Conservation (phyloP, 2,113 vertebrate species). For the Proterorhinus semilunaris region DNA sequence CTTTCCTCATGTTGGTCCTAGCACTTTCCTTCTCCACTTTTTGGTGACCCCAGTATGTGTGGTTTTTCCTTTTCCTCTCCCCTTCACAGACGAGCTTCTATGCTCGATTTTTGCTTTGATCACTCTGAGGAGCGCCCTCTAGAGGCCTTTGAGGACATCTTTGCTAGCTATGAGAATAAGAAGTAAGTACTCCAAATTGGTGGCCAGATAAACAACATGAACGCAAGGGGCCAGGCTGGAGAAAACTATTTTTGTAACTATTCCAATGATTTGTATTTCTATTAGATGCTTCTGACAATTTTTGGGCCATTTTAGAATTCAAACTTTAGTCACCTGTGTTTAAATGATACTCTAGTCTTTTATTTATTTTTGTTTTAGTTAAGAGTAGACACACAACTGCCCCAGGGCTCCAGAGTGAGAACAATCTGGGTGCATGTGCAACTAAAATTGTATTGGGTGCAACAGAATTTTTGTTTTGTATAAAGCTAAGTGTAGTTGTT, state of each 20-base stretch:
- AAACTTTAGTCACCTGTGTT: no score
- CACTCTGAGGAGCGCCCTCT: conserved; percentile 94
- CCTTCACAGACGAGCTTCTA: conserved; percentile 87
- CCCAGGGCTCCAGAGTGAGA: no score
- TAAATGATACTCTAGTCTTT: no score
- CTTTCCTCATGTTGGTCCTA: conserved; percentile 60
- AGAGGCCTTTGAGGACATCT: conserved; percentile 97
- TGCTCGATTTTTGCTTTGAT: conserved; percentile 99
- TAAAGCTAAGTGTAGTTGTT: no score
- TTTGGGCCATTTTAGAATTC: no score
- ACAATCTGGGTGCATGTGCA: no score
- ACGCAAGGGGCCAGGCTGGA: conserved; percentile 63
- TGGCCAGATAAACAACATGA: conserved; percentile 44
- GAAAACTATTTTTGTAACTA: neutral
- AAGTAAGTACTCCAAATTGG: conserved; percentile 87
- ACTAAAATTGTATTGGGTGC: no score
- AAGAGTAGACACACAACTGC: no score
- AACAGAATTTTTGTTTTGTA: no score
- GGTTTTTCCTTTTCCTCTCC: conserved; percentile 80
- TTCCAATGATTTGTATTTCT: neutral
- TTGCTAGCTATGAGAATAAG: conserved; percentile 96
- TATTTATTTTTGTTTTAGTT: no score
- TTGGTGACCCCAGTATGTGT: conserved; percentile 73
- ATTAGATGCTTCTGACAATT: no score
- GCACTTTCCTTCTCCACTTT: conserved; percentile 46